phyloP scores from a whole-genome alignment of 1,140 invertebrate species.

The Phenacoccus solenopsis region DNA sequence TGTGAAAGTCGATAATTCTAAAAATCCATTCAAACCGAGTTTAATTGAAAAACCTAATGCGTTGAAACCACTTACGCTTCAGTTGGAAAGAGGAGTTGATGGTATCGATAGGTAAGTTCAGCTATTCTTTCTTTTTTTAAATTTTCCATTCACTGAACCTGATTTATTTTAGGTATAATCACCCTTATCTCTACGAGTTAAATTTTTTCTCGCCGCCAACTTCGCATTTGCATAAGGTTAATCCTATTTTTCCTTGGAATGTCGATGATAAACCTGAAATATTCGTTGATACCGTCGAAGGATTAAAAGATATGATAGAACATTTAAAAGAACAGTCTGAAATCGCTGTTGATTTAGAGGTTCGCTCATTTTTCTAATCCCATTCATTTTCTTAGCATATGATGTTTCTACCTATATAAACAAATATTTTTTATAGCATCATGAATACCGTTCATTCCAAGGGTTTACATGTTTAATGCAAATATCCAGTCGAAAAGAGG shows the following conservation, averaged over 20 bases:
- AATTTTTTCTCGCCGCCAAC: constrained; percentile 47
- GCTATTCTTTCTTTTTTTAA: neutral
- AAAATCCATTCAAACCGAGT: constrained; percentile 62
- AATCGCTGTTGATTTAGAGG: constrained; percentile 78
- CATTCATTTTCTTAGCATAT: neutral
- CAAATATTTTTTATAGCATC: constrained; percentile 42
- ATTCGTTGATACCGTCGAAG: constrained; percentile 49
- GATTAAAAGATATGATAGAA: constrained; percentile 50
- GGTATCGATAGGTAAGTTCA: constrained; percentile 34
- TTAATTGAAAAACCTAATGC: constrained; percentile 82
- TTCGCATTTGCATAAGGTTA: constrained; percentile 36
- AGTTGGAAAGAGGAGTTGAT: constrained; percentile 46
- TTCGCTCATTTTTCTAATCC: constrained; percentile 28
- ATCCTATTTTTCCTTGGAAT: constrained; percentile 37
- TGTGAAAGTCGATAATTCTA: constrained; percentile 64
- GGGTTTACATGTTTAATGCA: constrained; percentile 90
- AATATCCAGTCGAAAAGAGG: constrained; percentile 71
- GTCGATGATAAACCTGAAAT: constrained; percentile 51
- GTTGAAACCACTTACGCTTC: constrained; percentile 60
- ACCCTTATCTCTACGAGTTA: constrained; percentile 84
- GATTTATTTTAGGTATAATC: constrained; percentile 46
- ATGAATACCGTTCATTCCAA: constrained; percentile 67
- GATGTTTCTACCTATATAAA: neutral
- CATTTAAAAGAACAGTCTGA: constrained; percentile 52
- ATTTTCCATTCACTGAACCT: constrained; percentile 1